Evolutionary conservation across 2,888 invertebrate species (phyloP).

Genomic region (Odontocolon sp.): DNA sequence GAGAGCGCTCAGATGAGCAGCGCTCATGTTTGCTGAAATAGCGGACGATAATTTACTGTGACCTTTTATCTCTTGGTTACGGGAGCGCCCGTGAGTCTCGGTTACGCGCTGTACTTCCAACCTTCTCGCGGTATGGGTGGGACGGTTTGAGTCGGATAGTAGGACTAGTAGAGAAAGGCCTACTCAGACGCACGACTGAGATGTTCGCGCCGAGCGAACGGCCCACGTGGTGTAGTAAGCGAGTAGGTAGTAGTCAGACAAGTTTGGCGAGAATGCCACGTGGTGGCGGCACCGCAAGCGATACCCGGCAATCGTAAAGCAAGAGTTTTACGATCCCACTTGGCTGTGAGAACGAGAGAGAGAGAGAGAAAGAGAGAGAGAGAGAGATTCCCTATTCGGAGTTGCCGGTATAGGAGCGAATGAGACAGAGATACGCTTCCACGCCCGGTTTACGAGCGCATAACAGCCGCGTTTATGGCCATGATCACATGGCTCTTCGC

Average conservation of each 20-base stretch:
- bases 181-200: neutral
- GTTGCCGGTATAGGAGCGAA: constrained; percentile 20
- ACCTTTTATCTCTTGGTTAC: neutral
- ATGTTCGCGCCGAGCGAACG: neutral
- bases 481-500: constrained; percentile 79
- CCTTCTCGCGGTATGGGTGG: too few relatives aligned
- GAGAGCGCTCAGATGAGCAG: neutral
- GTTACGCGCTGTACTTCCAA: neutral
- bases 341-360: constrained; percentile 61
- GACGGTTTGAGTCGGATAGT: neutral
- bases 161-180: neutral
- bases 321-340: constrained; percentile 78
- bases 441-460: constrained; percentile 79
- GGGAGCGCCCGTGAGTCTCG: neutral
- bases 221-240: constrained; percentile 47
- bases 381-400: neutral
- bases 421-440: constrained; percentile 49
- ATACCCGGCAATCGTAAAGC: constrained; percentile 80
- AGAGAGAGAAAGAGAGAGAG: constrained; percentile 56
- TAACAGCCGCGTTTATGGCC: constrained; percentile 81
- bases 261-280: constrained; percentile 62
- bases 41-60: neutral
- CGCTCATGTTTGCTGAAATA: neutral
- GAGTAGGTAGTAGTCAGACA: constrained; percentile 53
- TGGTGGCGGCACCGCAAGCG: constrained; percentile 74